phyloP scores from a whole-genome alignment of 2,113 vertebrate genomes.

The Thermophis baileyi region DNA sequence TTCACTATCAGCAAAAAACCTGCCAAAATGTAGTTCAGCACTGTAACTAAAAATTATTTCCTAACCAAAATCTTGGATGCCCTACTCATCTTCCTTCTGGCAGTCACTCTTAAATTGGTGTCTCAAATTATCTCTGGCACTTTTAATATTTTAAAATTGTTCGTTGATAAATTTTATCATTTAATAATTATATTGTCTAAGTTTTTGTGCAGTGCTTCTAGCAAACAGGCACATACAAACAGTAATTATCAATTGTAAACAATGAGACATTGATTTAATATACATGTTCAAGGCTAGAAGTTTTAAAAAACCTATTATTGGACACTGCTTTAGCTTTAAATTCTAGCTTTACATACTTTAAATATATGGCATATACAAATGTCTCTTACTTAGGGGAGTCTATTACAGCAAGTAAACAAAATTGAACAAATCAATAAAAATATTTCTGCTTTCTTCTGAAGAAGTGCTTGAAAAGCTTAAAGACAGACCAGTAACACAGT shows the following conservation, averaged over 20 bases:
- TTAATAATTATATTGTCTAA: not conserved
- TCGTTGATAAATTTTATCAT: not conserved
- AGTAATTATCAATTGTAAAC: not conserved
- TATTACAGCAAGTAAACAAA: not conserved
- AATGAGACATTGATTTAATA: not conserved
- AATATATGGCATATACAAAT: not conserved
- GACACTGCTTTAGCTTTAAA: not conserved
- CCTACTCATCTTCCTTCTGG: not conserved
- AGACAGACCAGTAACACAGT: not conserved
- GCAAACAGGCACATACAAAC: not conserved
- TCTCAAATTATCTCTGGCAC: not conserved
- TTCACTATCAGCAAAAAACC: not conserved
- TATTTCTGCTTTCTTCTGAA: not conserved
- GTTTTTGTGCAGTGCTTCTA: not conserved
- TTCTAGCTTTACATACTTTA: not conserved
- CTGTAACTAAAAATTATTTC: conserved; percentile 8
- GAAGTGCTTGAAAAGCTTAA: not conserved
- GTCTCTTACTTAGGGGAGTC: not conserved
- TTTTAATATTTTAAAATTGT: not conserved
- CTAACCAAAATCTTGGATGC: not conserved
- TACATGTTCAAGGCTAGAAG: not conserved
- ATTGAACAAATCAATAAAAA: not conserved
- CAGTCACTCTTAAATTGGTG: not conserved
- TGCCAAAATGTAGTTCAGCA: not conserved
- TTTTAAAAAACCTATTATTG: not conserved